Evolutionary conservation across 2,888 invertebrate species (phyloP), one percentile per base, ranked within the genome.

Genomic region (Mimas tiliae): DNA sequence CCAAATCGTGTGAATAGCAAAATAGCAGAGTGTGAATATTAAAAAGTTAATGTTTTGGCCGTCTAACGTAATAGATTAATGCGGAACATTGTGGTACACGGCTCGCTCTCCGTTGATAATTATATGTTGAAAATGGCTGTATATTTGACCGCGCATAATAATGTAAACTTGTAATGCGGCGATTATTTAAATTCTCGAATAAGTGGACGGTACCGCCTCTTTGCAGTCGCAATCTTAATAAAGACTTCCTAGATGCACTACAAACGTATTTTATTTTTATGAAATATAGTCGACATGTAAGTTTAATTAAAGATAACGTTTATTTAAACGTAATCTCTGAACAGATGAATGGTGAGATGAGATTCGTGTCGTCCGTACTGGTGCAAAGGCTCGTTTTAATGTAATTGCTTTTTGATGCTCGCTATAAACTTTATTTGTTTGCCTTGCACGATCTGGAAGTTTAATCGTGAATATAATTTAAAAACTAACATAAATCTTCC

Each of bases 161-260:
- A 85, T 85, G 80, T 80, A 79, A 83, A 83, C 80, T 83, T 83
- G 84, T 90, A 89, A 88, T 87, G 79, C 77, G 79, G 69, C 82
- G 85, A 92, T 91, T 91, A 92, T 89, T 92, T 90, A 93, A 91
- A 92, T 90, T 87, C 86, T 78, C 80, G 75, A 84, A 86, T 90
- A 89, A 89, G 88, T 87, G 82, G 82, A 77, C 75, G 70, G 79
- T 74, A 73, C 86, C 93, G 91, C 93, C 93, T 86, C 87, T 93
- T 92, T 85, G 87, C 88, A 88, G 86, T 93, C 84, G 87, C 88
- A 91, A 91, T 91, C 87, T 91, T 88, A 91, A 91, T 93, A 90
- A 92, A 93, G 90, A 91, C 90, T 93, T 93, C 92, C 92, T 93
- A 92, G 89, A 76, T 89, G 84, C 84, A 83, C 77, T 81, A 81